Evolutionary conservation across 2,113 vertebrate species (phyloP).

Genomic region (Sarotherodon lohbergeri): DNA sequence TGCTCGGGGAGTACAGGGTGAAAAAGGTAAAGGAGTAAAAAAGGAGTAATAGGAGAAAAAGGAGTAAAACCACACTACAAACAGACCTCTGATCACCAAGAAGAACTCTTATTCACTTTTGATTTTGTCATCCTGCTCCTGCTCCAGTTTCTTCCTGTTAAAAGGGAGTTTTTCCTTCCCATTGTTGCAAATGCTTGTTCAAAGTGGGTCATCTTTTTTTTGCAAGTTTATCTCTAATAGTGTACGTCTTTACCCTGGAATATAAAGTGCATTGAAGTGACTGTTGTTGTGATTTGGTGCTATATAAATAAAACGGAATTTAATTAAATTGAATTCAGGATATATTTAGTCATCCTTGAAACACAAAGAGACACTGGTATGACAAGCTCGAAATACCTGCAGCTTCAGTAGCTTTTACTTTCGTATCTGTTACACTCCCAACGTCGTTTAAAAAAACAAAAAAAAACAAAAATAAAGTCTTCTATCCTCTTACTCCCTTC

Average conservation of each 20-base stretch:
- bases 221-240: background rate
- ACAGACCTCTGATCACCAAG: background rate
- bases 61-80: background rate
- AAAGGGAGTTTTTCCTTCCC: background rate
- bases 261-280: background rate
- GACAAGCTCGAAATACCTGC: background rate
- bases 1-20: background rate
- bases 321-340: background rate
- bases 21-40: background rate
- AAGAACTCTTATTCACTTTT: background rate
- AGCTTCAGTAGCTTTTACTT: background rate
- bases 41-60: background rate
- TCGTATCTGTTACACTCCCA: background rate
- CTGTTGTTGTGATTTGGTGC: background rate
- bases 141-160: background rate
- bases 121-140: background rate
- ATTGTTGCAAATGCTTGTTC: background rate
- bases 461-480: background rate
- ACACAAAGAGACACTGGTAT: background rate
- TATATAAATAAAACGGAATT: background rate
- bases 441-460: background rate
- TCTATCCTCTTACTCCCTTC: background rate
- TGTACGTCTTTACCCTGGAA: background rate
- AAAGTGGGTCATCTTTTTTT: background rate
- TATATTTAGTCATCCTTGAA: background rate